These are phyloP conservation scores for Chunga burmeisteri DNA, from an alignment of 2,113 vertebrate species.

Conservation along the genomic window DNA sequence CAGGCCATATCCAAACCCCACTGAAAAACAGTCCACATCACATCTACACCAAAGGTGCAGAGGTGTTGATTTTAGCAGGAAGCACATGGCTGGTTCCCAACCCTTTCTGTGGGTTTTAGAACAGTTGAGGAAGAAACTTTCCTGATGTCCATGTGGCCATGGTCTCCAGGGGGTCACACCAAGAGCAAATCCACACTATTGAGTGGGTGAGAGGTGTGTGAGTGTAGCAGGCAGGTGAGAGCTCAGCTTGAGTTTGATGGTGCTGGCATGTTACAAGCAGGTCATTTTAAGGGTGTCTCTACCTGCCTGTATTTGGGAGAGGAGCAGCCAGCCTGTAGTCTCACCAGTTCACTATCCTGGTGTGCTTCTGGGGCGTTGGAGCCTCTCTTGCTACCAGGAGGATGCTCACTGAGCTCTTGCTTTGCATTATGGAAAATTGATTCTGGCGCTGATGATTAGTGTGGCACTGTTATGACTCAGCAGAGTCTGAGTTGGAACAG, in stretches of 20 bases:
- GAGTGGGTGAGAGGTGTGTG: not conserved
- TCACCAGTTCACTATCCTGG: not conserved
- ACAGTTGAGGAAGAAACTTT: not conserved
- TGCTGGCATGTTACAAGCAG: not conserved
- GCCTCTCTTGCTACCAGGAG: not conserved
- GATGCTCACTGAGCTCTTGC: not conserved
- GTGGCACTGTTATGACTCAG: constrained; percentile 41
- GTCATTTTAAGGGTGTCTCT: not conserved
- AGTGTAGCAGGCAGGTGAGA: not conserved
- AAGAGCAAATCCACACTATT: not conserved
- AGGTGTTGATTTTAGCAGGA: not conserved
- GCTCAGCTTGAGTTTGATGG: not conserved
- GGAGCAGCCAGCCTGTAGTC: not conserved
- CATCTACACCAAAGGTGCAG: not conserved
- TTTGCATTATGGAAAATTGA: constrained; percentile 24
- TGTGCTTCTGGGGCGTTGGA: not conserved
- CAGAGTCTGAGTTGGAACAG: not conserved
- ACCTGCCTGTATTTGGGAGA: not conserved
- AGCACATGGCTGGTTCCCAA: not conserved
- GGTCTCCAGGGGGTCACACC: not conserved
- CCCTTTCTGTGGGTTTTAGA: not conserved
- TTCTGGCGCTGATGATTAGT: not conserved
- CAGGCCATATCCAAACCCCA: not conserved
- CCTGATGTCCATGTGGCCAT: not conserved
- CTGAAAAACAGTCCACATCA: not conserved